Evolutionary conservation across 2,113 vertebrate species (phyloP).

Genomic region (Oncorhynchus tshawytscha): DNA sequence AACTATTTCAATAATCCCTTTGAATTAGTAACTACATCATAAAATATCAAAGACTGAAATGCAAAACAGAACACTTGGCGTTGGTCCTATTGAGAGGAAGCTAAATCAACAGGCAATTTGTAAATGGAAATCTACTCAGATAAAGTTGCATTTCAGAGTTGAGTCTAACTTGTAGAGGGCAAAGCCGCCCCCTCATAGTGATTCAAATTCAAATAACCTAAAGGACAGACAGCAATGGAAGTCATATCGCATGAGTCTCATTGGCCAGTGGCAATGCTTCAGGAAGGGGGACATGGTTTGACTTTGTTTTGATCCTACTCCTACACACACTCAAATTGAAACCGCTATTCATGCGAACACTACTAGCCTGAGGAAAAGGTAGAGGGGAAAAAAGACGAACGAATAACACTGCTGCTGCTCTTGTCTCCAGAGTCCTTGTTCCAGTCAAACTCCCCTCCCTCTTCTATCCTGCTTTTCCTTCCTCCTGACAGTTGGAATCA

Average conservation of each 20-base stretch:
- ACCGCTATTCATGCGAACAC: no score
- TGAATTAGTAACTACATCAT: no score
- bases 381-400: no score
- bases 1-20: no score
- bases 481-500: neutral
- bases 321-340: neutral
- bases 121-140: no score
- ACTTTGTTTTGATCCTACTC: neutral
- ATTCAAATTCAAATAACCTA: neutral
- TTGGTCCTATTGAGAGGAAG: no score
- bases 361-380: no score
- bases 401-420: neutral
- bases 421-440: no score
- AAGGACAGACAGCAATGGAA: neutral
- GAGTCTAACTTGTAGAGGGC: neutral
- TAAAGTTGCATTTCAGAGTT: no score
- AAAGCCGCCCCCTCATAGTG: neutral
- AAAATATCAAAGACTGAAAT: no score
- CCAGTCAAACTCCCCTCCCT: conserved; percentile 1
- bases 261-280: neutral
- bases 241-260: neutral
- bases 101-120: no score
- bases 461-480: neutral
- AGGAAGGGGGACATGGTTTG: neutral
- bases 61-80: no score